Percentiles rank a stretch among this genome's conserved stretches.
phyloP scores from a whole-genome alignment of 2,888 invertebrate genomes.

The Hyposoter dolosus region DNA sequence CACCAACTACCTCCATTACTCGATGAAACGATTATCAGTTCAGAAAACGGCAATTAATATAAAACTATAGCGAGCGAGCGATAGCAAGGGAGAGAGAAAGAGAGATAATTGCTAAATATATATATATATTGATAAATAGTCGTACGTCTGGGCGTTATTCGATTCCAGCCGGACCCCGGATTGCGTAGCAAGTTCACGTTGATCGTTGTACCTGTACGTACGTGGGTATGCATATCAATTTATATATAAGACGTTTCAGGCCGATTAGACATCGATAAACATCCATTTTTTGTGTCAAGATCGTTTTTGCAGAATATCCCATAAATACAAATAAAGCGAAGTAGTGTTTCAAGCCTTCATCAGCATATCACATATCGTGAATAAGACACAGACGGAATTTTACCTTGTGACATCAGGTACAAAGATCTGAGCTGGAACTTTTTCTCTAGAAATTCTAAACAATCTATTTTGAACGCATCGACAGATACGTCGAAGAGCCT shows the following conservation, averaged over 20 bases:
- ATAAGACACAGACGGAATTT: no score
- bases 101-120: neutral
- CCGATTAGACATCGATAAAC: neutral
- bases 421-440: no score
- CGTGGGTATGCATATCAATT: constrained; percentile 3
- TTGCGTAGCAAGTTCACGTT: constrained; percentile 60
- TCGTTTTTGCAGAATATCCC: neutral
- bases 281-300: neutral
- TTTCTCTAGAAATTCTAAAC: no score
- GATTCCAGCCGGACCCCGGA: constrained; percentile 47
- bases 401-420: no score
- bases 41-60: constrained; percentile 44
- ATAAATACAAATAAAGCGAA: neutral
- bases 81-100: neutral
- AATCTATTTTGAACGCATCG: no score
- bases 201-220: constrained; percentile 27
- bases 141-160: constrained; percentile 44
- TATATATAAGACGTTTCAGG: neutral
- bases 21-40: constrained; percentile 56
- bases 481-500: no score
- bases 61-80: constrained; percentile 13
- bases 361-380: no score
- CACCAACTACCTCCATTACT: constrained; percentile 29
- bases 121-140: constrained; percentile 9
- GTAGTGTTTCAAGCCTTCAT: no score